These are phyloP conservation scores for Epistrophe eligans DNA, from an alignment of 2,888 invertebrate species.

Conservation along the genomic window DNA sequence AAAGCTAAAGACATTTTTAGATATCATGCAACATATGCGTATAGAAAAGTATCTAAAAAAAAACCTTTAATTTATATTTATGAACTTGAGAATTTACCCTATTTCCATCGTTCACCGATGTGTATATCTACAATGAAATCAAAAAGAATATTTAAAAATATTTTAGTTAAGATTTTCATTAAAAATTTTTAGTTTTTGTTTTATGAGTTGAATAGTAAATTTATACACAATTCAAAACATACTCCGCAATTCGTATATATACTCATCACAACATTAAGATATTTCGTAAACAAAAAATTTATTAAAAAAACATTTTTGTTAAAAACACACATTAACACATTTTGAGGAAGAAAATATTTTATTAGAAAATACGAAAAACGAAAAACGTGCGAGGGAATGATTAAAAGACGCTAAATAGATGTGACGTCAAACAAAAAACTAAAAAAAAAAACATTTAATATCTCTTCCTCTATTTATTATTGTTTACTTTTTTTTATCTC, in stretches of 20 bases:
- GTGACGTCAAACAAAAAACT: conserved; percentile 50
- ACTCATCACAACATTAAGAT: conserved; percentile 62
- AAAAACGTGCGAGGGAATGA: conserved; percentile 29
- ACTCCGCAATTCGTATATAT: neutral
- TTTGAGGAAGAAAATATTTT: conserved; percentile 13
- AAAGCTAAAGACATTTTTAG: neutral
- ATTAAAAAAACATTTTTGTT: neutral
- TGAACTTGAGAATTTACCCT: conserved; percentile 62
- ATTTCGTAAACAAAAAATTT: conserved; percentile 34
- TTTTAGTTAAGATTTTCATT: conserved; percentile 26
- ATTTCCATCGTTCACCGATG: conserved; percentile 64
- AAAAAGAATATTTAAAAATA: conserved; percentile 68
- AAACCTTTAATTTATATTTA: neutral
- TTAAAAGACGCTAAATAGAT: conserved; percentile 18
- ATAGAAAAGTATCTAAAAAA: neutral
- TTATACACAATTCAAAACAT: conserved; percentile 30
- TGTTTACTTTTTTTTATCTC: conserved; percentile 30
- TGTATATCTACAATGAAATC: conserved; percentile 80
- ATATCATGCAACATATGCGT: neutral
- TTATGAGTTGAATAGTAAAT: conserved; percentile 15
- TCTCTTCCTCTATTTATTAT: neutral
- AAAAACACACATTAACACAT: conserved; percentile 26
- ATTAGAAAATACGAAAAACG: neutral
- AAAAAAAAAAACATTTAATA: conserved; percentile 9
- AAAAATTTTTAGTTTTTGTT: neutral